A percentile compares a stretch with the other conserved stretches of the same genome.
phyloP scores from a whole-genome alignment of 2,113 vertebrate species.

The Tragelaphus imberbis region DNA sequence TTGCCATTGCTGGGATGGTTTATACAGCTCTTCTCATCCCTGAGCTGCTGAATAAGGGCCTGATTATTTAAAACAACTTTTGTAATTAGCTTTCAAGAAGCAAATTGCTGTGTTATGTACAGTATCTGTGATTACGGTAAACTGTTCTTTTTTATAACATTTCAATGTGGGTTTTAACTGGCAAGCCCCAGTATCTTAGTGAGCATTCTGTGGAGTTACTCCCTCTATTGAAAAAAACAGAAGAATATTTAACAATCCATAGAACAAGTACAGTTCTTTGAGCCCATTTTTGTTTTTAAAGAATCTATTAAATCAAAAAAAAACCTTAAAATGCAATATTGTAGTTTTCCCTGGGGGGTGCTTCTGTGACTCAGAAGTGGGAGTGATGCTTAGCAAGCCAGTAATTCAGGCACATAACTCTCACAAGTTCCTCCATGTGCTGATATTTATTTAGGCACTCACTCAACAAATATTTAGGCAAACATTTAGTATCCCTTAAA shows the following conservation, averaged over 20 bases:
- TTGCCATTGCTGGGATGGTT: constrained; percentile 27
- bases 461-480: background rate
- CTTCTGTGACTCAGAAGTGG: background rate
- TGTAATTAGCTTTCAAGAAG: constrained; percentile 78
- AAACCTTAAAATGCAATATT: background rate
- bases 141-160: constrained; percentile 66
- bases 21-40: constrained; percentile 69
- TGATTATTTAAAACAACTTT: constrained; percentile 79
- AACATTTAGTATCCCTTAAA: background rate
- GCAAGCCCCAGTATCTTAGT: constrained; percentile 57
- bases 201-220: constrained; percentile 37
- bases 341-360: background rate
- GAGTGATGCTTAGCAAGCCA: background rate
- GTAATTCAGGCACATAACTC: background rate
- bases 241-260: constrained; percentile 52
- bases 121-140: constrained; percentile 76
- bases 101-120: constrained; percentile 74
- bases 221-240: background rate
- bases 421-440: background rate
- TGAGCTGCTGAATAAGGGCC: constrained; percentile 60
- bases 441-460: background rate
- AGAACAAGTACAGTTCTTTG: constrained; percentile 23
- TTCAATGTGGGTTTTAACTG: constrained; percentile 70
- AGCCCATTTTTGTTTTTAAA: constrained; percentile 39
- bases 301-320: background rate